A percentile compares a stretch with the other conserved stretches of the same genome.
Conservation (phyloP, 2,113 vertebrate genomes). For the Nibea albiflora region DNA sequence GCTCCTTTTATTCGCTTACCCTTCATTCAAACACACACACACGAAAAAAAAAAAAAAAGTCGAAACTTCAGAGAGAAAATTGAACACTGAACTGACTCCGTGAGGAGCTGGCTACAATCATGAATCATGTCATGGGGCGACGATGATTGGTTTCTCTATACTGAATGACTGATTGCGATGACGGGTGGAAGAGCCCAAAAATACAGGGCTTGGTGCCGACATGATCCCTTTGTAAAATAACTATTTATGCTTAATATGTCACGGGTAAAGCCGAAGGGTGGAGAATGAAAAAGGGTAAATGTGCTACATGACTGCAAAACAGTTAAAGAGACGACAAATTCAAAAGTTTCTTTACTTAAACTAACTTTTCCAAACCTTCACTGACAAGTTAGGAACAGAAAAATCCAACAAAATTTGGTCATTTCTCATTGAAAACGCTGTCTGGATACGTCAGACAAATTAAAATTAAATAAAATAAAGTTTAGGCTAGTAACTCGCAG, state of each 20-base stretch:
- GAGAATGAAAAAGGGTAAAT: slow-evolving; percentile 26
- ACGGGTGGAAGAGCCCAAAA: not conserved
- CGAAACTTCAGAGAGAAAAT: slow-evolving; percentile 21
- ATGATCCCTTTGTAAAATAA: slow-evolving; percentile 25
- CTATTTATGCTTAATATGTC: not conserved
- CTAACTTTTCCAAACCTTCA: not conserved
- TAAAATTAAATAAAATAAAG: slow-evolving; percentile 31
- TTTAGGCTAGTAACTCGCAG: slow-evolving; percentile 1
- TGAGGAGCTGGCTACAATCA: slow-evolving; percentile 36
- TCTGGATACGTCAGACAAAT: slow-evolving; percentile 14
- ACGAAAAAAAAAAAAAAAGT: not conserved
- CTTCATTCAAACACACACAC: slow-evolving; percentile 19
- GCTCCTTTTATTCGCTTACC: slow-evolving; percentile 38
- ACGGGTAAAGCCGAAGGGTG: slow-evolving; percentile 33
- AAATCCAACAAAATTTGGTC: slow-evolving; percentile 28
- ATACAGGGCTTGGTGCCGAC: not conserved
- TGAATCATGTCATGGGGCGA: slow-evolving; percentile 21
- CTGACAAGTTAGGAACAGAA: slow-evolving; percentile 15
- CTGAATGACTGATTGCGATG: not conserved
- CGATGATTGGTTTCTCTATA: slow-evolving; percentile 26
- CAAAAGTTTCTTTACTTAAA: not conserved
- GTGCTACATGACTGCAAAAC: slow-evolving; percentile 58
- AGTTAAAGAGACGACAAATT: slow-evolving; percentile 40
- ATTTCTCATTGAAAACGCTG: slow-evolving; percentile 5
- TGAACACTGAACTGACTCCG: not conserved